phyloP scores from a whole-genome alignment of 1,140 invertebrate species.

The Portunus trituberculatus region DNA sequence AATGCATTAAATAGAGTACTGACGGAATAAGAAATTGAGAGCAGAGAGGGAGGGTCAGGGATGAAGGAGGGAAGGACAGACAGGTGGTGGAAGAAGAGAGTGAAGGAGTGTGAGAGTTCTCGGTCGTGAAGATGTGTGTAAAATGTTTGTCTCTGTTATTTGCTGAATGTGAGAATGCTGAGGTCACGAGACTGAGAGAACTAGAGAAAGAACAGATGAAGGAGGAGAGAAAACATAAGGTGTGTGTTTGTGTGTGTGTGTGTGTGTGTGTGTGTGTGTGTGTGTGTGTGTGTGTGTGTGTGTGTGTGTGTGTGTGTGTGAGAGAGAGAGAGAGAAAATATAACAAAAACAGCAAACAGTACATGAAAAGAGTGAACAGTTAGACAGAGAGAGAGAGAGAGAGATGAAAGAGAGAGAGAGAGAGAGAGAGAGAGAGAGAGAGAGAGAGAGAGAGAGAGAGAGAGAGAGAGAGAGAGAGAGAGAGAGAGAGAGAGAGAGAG shows the following conservation, averaged over 20 bases:
- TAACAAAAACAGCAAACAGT: too few species aligned
- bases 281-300: neutral
- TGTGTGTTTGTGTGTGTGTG: constrained; percentile 7
- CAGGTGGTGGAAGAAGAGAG: neutral
- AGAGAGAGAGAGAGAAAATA: too few species aligned
- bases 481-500: too few species aligned
- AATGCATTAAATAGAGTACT: neutral
- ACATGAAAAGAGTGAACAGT: neutral
- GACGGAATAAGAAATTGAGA: neutral
- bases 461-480: too few species aligned
- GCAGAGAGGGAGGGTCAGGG: neutral
- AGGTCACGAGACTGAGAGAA: neutral
- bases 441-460: too few species aligned
- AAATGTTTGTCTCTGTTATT: neutral
- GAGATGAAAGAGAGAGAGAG: too few species aligned
- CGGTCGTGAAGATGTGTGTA: neutral
- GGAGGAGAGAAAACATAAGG: neutral
- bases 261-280: constrained; percentile 20
- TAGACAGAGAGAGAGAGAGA: neutral
- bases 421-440: too few species aligned
- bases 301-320: neutral
- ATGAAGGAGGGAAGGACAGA: neutral
- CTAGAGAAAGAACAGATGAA: neutral
- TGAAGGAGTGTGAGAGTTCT: neutral
- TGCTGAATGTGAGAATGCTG: constrained; percentile 11